A percentile compares a stretch with the other conserved stretches of the same genome.
These are phyloP conservation scores for Anastatus disparis DNA, from an alignment of 1,140 invertebrate species.

Conservation along the genomic window DNA sequence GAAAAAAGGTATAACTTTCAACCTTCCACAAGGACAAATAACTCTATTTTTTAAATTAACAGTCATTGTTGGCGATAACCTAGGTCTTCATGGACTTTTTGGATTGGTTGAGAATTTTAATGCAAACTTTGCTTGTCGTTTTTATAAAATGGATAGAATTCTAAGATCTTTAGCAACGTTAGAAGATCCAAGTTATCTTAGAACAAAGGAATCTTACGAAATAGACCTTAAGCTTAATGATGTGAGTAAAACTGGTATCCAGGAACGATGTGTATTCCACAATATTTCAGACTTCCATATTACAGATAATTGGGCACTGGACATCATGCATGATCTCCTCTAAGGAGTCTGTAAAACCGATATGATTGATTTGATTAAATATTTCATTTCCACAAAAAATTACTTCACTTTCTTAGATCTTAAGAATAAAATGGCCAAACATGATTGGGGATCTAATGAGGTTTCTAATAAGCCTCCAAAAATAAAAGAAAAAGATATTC, in stretches of 20 bases:
- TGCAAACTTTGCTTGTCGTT: constrained; percentile 42
- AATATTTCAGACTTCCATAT: constrained; percentile 46
- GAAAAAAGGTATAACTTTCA: too few species aligned
- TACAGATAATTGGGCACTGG: constrained; percentile 41
- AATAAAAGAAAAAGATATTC: neutral
- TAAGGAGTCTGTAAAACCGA: constrained; percentile 45
- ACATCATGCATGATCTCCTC: constrained; percentile 49
- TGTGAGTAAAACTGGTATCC: constrained; percentile 40
- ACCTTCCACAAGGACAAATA: too few species aligned
- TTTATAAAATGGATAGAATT: constrained; percentile 43
- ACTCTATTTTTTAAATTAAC: constrained; percentile 44
- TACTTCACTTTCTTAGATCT: constrained; percentile 29
- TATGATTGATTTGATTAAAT: constrained; percentile 42
- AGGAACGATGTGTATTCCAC: constrained; percentile 44
- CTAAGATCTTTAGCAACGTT: neutral
- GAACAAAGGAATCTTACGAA: constrained; percentile 40
- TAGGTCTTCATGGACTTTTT: constrained; percentile 42
- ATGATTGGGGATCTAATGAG: too few species aligned
- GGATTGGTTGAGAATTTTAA: constrained; percentile 44
- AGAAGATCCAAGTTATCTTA: constrained; percentile 37
- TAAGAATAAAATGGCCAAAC: neutral
- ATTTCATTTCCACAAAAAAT: constrained; percentile 26
- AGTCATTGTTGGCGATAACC: constrained; percentile 44
- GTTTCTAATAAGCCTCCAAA: neutral
- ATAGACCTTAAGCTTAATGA: constrained; percentile 33